A percentile compares a stretch with the other conserved stretches of the same genome.
phyloP scores from a whole-genome alignment of 2,888 invertebrate genomes.

The Trissonchulus sp. region DNA sequence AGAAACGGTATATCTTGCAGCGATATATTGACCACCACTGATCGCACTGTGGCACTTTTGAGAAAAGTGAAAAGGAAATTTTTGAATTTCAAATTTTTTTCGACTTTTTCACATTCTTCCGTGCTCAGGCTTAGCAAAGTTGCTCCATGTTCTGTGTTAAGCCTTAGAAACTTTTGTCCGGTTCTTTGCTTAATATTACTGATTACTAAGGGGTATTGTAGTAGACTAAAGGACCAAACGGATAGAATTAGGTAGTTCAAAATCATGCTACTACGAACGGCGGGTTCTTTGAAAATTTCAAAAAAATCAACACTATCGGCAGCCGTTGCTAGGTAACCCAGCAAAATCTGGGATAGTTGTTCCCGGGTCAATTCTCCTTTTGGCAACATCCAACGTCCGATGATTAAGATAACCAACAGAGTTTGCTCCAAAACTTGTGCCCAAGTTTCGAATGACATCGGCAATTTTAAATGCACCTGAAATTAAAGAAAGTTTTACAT shows the following conservation, averaged over 20 bases:
- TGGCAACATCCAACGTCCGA: conserved; percentile 74
- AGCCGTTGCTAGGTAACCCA: conserved; percentile 71
- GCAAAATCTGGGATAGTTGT: conserved; percentile 78
- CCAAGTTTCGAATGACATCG: too few relatives aligned
- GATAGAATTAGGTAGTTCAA: conserved; percentile 76
- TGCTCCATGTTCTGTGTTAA: neutral
- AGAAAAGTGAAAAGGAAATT: conserved; percentile 37
- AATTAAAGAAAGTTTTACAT: too few relatives aligned
- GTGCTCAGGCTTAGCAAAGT: neutral
- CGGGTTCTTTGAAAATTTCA: conserved; percentile 79
- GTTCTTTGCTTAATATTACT: conserved; percentile 60
- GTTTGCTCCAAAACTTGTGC: conserved; percentile 82
- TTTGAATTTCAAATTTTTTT: conserved; percentile 26
- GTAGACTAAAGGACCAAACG: conserved; percentile 84
- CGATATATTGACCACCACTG: conserved; percentile 54
- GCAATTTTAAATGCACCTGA: too few relatives aligned
- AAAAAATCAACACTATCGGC: conserved; percentile 95
- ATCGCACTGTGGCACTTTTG: conserved; percentile 54
- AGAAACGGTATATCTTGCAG: conserved; percentile 58
- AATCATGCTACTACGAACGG: conserved; percentile 69
- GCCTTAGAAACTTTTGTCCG: too few relatives aligned
- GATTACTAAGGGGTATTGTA: conserved; percentile 87
- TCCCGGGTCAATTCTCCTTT: conserved; percentile 87
- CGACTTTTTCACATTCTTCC: conserved; percentile 32
- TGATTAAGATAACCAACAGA: conserved; percentile 77